Conservation (phyloP, 2,113 vertebrate species). For the Mus spicilegus region DNA sequence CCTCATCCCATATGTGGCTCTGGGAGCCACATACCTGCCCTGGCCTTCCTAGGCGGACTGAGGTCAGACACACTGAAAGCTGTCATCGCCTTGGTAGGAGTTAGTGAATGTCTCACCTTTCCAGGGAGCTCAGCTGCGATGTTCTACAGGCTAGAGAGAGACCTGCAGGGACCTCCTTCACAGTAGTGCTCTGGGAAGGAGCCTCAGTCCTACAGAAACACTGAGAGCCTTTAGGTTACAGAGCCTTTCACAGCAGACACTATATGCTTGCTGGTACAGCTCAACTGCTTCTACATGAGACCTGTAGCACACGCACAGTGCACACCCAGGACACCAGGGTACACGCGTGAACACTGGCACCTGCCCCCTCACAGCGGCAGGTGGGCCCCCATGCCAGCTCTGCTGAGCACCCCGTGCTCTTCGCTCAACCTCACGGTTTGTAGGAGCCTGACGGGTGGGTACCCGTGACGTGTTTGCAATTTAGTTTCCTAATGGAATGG, state of each 20-base stretch:
- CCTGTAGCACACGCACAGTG: rapidly evolving
- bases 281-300: not conserved
- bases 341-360: not conserved
- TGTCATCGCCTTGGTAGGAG: not conserved
- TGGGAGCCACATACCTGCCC: not conserved
- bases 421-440: not conserved
- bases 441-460: not conserved
- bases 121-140: not conserved
- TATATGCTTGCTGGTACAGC: not conserved
- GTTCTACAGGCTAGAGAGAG: not conserved
- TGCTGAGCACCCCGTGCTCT: not conserved
- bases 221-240: not conserved
- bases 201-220: not conserved
- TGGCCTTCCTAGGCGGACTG: rapidly evolving
- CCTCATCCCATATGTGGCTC: no score
- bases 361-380: not conserved
- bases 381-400: rapidly evolving
- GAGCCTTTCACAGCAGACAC: not conserved
- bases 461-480: not conserved
- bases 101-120: not conserved
- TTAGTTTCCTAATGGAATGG: not conserved
- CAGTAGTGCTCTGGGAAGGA: not conserved
- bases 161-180: not conserved
- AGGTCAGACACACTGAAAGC: not conserved
- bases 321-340: no score